phyloP scores from a whole-genome alignment of 1,140 invertebrate species.

The Maconellicoccus hirsutus region DNA sequence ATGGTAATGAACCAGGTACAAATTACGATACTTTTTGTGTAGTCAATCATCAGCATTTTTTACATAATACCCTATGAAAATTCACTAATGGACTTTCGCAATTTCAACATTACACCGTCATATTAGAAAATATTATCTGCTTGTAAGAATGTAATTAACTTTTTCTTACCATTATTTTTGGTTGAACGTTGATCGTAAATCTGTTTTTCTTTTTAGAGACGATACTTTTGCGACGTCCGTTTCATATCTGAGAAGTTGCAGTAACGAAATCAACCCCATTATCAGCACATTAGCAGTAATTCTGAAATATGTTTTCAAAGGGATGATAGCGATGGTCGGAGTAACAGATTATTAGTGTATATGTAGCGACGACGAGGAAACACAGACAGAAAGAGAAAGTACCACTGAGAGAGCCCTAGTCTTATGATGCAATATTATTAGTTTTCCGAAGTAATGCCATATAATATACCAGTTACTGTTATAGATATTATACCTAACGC shows the following conservation, averaged over 20 bases:
- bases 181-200: constrained; percentile 20
- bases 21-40: neutral
- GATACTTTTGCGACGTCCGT: constrained; percentile 19
- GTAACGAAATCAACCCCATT: constrained; percentile 21
- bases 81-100: neutral
- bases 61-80: neutral
- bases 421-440: constrained; percentile 16
- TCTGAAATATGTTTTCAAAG: constrained; percentile 22
- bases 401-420: constrained; percentile 8
- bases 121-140: constrained; percentile 17
- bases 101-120: neutral
- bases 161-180: constrained; percentile 8
- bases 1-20: too few relatives aligned
- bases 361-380: constrained; percentile 5
- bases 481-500: constrained; percentile 19
- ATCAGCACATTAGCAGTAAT: constrained; percentile 22
- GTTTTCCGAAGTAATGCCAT: constrained; percentile 20
- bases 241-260: constrained; percentile 20
- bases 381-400: constrained; percentile 11
- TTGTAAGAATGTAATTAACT: constrained; percentile 17
- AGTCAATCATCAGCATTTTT: neutral
- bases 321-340: constrained; percentile 20
- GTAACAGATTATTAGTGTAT: constrained; percentile 15
- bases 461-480: constrained; percentile 17
- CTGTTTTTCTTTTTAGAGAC: constrained; percentile 17